Conservation (phyloP, 1,140 invertebrate genomes). For the Cyrtorhinus lividipennis region DNA sequence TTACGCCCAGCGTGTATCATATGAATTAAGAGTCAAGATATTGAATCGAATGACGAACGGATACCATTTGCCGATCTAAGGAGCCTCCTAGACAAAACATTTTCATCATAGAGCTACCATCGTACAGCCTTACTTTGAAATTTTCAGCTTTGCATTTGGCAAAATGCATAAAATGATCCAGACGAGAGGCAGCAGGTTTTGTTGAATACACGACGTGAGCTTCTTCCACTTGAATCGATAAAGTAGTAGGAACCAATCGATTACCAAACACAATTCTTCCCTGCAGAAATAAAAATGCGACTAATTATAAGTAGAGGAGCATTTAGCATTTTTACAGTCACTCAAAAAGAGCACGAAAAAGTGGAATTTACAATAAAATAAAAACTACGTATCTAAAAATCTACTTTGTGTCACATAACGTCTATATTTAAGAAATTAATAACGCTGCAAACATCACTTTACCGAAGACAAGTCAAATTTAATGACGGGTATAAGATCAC, state of each 20-base stretch:
- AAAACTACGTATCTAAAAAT: no score
- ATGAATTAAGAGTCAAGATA: no score
- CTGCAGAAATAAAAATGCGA: slow-evolving; percentile 29
- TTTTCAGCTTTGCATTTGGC: slow-evolving; percentile 90
- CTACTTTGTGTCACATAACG: no score
- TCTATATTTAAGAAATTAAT: no score
- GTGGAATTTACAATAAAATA: no score
- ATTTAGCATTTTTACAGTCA: neutral
- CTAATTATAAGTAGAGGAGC: neutral
- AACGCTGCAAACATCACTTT: slow-evolving; percentile 31
- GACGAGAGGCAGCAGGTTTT: slow-evolving; percentile 77
- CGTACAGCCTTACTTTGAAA: slow-evolving; percentile 61
- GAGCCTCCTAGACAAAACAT: no score
- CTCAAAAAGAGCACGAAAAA: neutral
- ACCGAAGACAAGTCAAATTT: slow-evolving; percentile 83
- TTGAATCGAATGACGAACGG: no score
- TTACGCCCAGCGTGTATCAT: no score
- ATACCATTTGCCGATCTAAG: no score
- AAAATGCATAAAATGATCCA: slow-evolving; percentile 94
- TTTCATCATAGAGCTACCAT: no score
- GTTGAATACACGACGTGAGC: slow-evolving; percentile 90
- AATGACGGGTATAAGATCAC: slow-evolving; percentile 92
- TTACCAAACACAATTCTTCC: slow-evolving; percentile 95
- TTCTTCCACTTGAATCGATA: slow-evolving; percentile 87
- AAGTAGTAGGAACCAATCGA: slow-evolving; percentile 77